Conservation (phyloP, 2,888 invertebrate genomes). For the Gandaritis pyraliata region DNA sequence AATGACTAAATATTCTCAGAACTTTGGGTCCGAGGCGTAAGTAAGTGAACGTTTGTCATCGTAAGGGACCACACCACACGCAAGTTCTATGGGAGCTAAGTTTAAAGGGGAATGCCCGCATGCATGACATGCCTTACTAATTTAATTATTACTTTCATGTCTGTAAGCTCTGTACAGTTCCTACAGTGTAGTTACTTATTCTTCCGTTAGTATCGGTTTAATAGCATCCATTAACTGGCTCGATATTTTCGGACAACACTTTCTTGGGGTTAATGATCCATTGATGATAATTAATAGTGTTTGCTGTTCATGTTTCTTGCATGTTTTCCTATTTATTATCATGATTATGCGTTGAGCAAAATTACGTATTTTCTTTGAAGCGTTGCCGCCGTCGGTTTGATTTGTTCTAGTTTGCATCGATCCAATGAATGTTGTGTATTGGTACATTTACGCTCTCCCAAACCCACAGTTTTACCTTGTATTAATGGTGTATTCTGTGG, state of each 20-base stretch:
- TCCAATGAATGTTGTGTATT: neutral
- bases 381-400: neutral
- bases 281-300: neutral
- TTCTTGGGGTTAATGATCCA: constrained; percentile 10
- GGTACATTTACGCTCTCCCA: neutral
- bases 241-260: constrained; percentile 26
- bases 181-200: constrained; percentile 6
- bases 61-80: constrained; percentile 20
- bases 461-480: neutral
- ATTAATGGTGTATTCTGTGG: too few species aligned
- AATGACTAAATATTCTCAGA: constrained; percentile 17
- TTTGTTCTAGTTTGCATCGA: neutral
- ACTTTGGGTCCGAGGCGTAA: neutral
- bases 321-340: too few species aligned
- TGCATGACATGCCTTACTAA: constrained; percentile 32
- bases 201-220: constrained; percentile 17
- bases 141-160: constrained; percentile 24
- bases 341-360: too few species aligned
- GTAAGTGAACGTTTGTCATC: constrained; percentile 17
- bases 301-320: neutral
- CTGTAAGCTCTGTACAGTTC: constrained; percentile 2
- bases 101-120: constrained; percentile 41
- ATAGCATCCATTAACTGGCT: constrained; percentile 21
- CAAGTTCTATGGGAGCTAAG: constrained; percentile 29
- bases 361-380: too few species aligned